Conservation (phyloP, 1,140 invertebrate genomes). For the Paramacrobiotus metropolitanus region DNA sequence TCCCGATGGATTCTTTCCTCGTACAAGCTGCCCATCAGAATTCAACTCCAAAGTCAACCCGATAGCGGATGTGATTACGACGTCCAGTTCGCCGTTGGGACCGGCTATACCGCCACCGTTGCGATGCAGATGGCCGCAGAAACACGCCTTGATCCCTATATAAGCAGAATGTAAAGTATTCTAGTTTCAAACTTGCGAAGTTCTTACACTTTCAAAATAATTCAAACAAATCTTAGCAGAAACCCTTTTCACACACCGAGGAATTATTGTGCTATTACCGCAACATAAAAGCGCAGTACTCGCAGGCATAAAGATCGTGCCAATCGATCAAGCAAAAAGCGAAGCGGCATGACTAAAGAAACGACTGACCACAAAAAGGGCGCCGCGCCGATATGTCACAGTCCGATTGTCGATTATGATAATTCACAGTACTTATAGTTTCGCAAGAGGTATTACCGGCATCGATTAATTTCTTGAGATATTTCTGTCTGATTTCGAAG, state of each 20-base stretch:
- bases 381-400: too few species aligned
- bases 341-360: too few species aligned
- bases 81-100: constrained; percentile 24
- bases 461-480: constrained; percentile 24
- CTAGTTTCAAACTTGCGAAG: too few species aligned
- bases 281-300: background rate
- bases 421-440: too few species aligned
- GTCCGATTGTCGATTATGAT: too few species aligned
- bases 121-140: constrained; percentile 33
- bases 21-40: constrained; percentile 20
- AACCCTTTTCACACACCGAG: constrained; percentile 4
- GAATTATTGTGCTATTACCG: background rate
- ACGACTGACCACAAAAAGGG: too few species aligned
- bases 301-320: background rate
- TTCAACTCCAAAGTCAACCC: constrained; percentile 14
- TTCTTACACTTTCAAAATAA: too few species aligned
- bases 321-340: too few species aligned
- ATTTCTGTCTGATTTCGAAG: constrained; percentile 16
- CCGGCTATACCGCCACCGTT: constrained; percentile 24
- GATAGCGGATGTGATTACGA: constrained; percentile 30
- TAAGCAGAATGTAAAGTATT: too few species aligned
- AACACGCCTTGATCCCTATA: constrained; percentile 27
- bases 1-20: constrained; percentile 21
- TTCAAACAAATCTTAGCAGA: background rate
- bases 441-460: too few species aligned